phyloP scores from a whole-genome alignment of 2,797 vertebrate genomes.

The Microctenopoma stevenorrisi region DNA sequence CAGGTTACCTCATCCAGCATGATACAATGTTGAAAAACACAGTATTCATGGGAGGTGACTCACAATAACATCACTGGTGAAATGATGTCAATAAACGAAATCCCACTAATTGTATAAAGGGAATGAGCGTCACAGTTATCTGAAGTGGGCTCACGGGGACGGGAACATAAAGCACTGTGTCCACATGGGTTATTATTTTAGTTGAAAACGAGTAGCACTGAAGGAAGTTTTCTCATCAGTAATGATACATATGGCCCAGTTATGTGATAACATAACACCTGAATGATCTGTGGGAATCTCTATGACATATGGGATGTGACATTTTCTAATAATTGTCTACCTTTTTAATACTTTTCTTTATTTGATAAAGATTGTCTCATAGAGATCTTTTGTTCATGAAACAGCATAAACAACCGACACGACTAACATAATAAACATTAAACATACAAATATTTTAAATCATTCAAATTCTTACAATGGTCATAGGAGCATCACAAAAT shows the following conservation, averaged over 20 bases:
- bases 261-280: background rate
- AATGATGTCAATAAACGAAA: constrained; percentile 58
- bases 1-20: constrained; percentile 67
- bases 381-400: too few relatives aligned
- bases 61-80: constrained; percentile 58
- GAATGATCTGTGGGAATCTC: too few relatives aligned
- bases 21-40: constrained; percentile 52
- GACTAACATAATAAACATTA: too few relatives aligned
- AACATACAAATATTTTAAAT: too few relatives aligned
- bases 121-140: constrained; percentile 51
- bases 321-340: too few relatives aligned
- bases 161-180: constrained; percentile 37
- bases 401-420: too few relatives aligned
- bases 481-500: background rate
- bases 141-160: constrained; percentile 47
- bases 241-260: background rate
- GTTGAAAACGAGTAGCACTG: constrained; percentile 25
- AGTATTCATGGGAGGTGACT: constrained; percentile 61
- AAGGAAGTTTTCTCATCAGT: constrained; percentile 3
- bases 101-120: constrained; percentile 42
- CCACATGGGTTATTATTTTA: constrained; percentile 25
- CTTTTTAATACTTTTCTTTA: too few relatives aligned
- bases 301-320: too few relatives aligned
- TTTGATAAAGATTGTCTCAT: too few relatives aligned
- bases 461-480: too few relatives aligned